phyloP scores from a whole-genome alignment of 2,888 invertebrate genomes.

The Ceriagrion tenellum region DNA sequence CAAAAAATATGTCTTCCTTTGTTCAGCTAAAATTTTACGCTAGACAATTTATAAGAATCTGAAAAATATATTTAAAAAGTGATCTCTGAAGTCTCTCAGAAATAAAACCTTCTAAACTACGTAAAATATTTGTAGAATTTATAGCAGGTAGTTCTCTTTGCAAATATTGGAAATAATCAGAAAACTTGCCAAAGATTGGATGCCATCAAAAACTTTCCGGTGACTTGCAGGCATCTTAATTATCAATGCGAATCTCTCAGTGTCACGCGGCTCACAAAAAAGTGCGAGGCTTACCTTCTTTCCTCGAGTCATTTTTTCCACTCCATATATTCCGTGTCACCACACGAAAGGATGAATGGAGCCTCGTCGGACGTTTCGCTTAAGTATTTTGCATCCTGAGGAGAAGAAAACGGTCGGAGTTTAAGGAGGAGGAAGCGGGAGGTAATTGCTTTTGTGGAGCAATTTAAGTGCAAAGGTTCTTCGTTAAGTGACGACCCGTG shows the following conservation, averaged over 20 bases:
- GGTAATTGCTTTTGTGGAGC: constrained; percentile 54
- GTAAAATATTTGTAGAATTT: too few relatives aligned
- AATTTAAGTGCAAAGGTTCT: constrained; percentile 49
- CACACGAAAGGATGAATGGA: not conserved
- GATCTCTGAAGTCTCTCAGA: too few relatives aligned
- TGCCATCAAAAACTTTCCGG: not conserved
- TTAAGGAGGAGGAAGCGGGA: not conserved
- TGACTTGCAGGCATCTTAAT: not conserved
- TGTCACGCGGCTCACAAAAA: not conserved
- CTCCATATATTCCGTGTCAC: not conserved
- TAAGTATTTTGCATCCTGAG: not conserved
- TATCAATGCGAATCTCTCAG: not conserved
- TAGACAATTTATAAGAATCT: too few relatives aligned
- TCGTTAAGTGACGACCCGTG: constrained; percentile 45
- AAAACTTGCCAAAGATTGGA: not conserved
- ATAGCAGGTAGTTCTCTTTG: too few relatives aligned
- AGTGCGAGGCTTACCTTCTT: too few relatives aligned
- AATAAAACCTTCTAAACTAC: too few relatives aligned
- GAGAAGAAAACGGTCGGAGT: not conserved
- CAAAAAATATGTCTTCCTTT: too few relatives aligned
- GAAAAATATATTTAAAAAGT: too few relatives aligned
- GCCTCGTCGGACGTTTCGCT: not conserved
- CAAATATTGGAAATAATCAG: too few relatives aligned
- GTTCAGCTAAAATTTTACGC: too few relatives aligned
- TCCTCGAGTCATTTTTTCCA: not conserved